phyloP scores from a whole-genome alignment of 1,140 invertebrate species.

The Artemia franciscana region DNA sequence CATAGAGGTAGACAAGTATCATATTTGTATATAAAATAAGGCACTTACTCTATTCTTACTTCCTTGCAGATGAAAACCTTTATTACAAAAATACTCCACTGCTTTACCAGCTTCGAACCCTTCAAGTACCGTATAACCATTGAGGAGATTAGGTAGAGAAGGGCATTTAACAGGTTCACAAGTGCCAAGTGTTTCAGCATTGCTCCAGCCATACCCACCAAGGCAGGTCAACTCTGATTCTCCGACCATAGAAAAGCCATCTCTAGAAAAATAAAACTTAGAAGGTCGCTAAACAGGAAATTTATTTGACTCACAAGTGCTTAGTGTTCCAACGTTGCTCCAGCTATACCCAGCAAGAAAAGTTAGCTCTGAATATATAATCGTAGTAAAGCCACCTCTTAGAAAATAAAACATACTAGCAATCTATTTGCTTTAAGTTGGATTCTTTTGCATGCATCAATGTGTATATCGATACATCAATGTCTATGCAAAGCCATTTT shows the following conservation, averaged over 20 bases:
- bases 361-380: slow-evolving; percentile 1
- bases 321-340: not conserved
- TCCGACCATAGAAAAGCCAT: slow-evolving; percentile 10
- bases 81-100: slow-evolving; percentile 11
- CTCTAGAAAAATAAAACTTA: slow-evolving; percentile 8
- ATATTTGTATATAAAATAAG: too few relatives aligned
- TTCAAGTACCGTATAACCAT: slow-evolving; percentile 6
- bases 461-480: too few relatives aligned
- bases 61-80: slow-evolving; percentile 14
- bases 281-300: too few relatives aligned
- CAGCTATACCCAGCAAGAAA: slow-evolving; percentile 4
- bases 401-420: too few relatives aligned
- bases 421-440: too few relatives aligned
- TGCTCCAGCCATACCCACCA: slow-evolving; percentile 1
- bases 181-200: not conserved
- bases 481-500: too few relatives aligned
- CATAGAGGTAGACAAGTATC: too few relatives aligned
- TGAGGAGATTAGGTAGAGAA: slow-evolving; percentile 3
- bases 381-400: slow-evolving; percentile 8
- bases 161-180: slow-evolving; percentile 7
- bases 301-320: not conserved
- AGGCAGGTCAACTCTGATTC: slow-evolving; percentile 3
- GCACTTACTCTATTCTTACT: slow-evolving; percentile 1
- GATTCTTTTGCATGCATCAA: too few relatives aligned
- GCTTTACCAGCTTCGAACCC: slow-evolving; percentile 11